Conservation (phyloP, 2,888 invertebrate genomes). For the Pyralis farinalis region DNA sequence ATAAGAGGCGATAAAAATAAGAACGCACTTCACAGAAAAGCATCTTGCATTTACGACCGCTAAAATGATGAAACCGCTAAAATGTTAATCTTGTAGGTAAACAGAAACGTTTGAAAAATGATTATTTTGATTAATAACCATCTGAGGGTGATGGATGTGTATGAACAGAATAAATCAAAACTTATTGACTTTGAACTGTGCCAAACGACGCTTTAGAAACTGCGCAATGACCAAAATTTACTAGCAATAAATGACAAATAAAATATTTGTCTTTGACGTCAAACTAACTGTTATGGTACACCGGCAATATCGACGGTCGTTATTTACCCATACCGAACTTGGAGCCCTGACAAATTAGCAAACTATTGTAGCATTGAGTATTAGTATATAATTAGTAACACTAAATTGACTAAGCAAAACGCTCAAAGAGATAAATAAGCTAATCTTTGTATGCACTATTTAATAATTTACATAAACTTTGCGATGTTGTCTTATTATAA, state of each 20-base stretch:
- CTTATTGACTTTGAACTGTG: slow-evolving; percentile 27
- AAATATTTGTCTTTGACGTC: slow-evolving; percentile 5
- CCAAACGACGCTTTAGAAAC: slow-evolving; percentile 27
- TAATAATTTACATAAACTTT: no score
- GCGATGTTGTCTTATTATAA: no score
- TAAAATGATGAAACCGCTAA: neutral
- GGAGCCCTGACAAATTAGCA: no score
- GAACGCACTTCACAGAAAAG: neutral
- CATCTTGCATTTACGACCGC: slow-evolving; percentile 1
- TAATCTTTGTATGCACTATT: no score
- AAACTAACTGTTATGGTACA: no score
- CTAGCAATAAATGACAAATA: slow-evolving; percentile 2
- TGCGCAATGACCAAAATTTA: neutral
- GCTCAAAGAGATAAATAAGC: no score
- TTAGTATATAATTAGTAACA: no score
- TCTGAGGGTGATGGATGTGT: slow-evolving; percentile 30
- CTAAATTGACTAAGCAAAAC: no score
- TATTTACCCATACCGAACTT: no score
- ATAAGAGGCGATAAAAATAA: neutral
- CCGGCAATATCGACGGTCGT: no score
- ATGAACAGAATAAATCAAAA: slow-evolving; percentile 32
- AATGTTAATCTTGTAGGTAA: slow-evolving; percentile 1
- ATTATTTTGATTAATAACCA: slow-evolving; percentile 34
- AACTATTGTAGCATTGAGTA: no score
- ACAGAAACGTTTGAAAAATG: slow-evolving; percentile 23